Percentiles rank a stretch among this genome's conserved stretches.
Conservation (phyloP, 2,888 invertebrate genomes). For the Ypsolopha sequella region DNA sequence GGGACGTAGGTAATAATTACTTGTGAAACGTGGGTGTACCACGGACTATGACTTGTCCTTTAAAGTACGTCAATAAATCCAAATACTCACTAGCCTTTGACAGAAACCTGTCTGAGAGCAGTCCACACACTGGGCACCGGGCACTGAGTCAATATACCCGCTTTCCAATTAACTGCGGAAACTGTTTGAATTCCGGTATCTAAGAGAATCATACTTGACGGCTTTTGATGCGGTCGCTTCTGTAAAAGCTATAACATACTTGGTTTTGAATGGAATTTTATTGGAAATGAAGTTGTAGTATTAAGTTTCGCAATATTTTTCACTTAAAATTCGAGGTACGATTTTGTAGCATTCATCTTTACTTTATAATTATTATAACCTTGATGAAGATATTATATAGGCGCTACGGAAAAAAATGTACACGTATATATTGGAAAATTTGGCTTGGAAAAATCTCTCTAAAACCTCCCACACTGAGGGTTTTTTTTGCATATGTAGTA, state of each 20-base stretch:
- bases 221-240: background rate
- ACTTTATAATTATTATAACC: no score
- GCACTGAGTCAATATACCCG: constrained; percentile 50
- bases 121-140: constrained; percentile 41
- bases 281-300: background rate
- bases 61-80: background rate
- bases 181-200: constrained; percentile 46
- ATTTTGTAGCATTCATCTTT: no score
- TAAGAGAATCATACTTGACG: constrained; percentile 31
- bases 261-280: background rate
- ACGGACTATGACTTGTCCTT: no score
- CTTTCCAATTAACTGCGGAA: constrained; percentile 54
- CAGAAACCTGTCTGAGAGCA: constrained; percentile 44
- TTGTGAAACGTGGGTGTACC: no score
- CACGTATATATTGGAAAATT: no score
- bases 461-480: no score
- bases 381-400: no score
- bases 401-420: no score
- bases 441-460: no score
- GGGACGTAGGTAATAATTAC: no score
- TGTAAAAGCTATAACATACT: background rate
- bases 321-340: background rate
- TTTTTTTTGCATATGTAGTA: no score
- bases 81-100: constrained; percentile 31
- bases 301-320: background rate